phyloP scores from a whole-genome alignment of 1,140 invertebrate genomes.

The Aphidius gifuensis region DNA sequence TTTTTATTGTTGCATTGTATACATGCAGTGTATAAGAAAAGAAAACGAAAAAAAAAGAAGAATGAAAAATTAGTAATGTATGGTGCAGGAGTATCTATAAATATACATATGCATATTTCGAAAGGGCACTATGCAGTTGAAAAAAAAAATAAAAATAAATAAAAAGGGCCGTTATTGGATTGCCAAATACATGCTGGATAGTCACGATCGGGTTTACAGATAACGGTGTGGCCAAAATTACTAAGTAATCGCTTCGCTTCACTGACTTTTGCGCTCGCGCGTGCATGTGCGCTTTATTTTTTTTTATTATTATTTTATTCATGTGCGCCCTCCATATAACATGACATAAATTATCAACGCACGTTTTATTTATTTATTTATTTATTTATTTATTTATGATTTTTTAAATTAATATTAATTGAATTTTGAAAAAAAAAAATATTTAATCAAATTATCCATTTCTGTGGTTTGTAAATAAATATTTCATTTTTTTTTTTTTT shows the following conservation, averaged over 20 bases:
- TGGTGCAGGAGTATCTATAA: too few species aligned
- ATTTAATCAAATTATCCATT: neutral
- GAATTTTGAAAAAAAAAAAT: neutral
- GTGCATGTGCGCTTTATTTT: conserved; percentile 17
- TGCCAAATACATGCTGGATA: conserved; percentile 18
- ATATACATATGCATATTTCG: too few species aligned
- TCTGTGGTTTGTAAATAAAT: conserved; percentile 2
- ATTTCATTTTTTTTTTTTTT: conserved; percentile 11
- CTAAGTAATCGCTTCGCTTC: conserved; percentile 24
- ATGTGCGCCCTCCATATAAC: neutral
- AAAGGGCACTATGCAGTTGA: too few species aligned
- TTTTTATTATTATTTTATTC: conserved; percentile 3
- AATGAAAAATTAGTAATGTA: too few species aligned
- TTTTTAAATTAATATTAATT: neutral
- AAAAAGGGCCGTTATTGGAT: neutral
- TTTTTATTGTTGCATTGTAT: neutral
- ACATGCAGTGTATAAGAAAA: too few species aligned
- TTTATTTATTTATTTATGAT: conserved; percentile 14
- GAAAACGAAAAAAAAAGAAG: too few species aligned
- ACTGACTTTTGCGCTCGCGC: conserved; percentile 18
- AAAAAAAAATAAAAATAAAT: neutral
- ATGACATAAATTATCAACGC: conserved; percentile 14
- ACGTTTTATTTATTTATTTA: conserved; percentile 3
- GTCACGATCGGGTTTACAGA: conserved; percentile 23
- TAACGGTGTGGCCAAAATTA: conserved; percentile 23